Conservation (phyloP, 2,797 vertebrate genomes). For the Adrianichthys oophorus region DNA sequence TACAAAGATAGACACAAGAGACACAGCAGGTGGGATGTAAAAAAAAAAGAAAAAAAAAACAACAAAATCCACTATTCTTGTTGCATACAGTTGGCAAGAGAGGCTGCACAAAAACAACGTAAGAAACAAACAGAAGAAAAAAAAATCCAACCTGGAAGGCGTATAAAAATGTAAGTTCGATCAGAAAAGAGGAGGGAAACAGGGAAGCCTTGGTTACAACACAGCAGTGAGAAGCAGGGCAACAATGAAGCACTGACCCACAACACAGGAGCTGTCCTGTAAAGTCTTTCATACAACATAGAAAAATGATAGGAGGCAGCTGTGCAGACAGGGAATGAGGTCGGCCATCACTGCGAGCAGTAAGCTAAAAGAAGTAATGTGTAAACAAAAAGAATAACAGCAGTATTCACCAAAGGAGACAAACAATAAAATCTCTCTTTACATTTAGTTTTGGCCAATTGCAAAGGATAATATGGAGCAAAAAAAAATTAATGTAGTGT, state of each 20-base stretch:
- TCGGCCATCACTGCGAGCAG: conserved; percentile 15
- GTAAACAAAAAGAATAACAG: conserved; percentile 15
- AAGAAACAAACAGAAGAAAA: conserved; percentile 27
- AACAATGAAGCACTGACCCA: conserved; percentile 7
- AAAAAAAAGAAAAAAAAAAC: conserved; percentile 20
- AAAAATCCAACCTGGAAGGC: conserved; percentile 41
- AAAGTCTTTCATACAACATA: conserved; percentile 3
- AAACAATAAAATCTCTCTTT: too few relatives aligned
- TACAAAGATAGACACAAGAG: conserved; percentile 35
- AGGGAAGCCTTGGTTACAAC: not conserved
- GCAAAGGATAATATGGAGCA: too few relatives aligned
- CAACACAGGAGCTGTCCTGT: conserved; percentile 12
- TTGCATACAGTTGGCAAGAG: conserved; percentile 33
- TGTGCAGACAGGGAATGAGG: conserved; percentile 20
- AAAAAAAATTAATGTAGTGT: too few relatives aligned
- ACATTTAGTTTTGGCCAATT: too few relatives aligned
- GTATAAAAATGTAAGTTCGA: conserved; percentile 17
- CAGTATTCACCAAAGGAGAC: too few relatives aligned
- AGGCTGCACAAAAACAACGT: conserved; percentile 39
- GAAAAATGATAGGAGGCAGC: conserved; percentile 24
- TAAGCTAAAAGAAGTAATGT: conserved; percentile 3
- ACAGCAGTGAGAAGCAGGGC: not conserved
- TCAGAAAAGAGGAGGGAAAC: conserved; percentile 2
- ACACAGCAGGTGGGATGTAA: conserved; percentile 53
- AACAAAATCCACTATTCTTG: conserved; percentile 44